phyloP scores from a whole-genome alignment of 1,140 invertebrate genomes.

The Littorina saxatilis region DNA sequence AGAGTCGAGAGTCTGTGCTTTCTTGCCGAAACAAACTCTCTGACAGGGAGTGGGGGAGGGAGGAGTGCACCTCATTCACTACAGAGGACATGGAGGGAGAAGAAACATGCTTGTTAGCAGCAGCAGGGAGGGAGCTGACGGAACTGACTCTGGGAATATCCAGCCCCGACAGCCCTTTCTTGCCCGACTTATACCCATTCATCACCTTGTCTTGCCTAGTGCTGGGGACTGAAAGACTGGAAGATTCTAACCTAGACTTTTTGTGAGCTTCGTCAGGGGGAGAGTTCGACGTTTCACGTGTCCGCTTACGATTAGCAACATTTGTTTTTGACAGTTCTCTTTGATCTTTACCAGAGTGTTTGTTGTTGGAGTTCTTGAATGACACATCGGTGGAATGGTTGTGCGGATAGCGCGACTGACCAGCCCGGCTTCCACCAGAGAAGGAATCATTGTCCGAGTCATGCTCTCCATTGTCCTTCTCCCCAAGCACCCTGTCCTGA shows the following conservation, averaged over 20 bases:
- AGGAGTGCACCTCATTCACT: slow-evolving; percentile 12
- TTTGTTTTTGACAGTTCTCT: slow-evolving; percentile 65
- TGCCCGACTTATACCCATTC: slow-evolving; percentile 45
- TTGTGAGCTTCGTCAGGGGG: slow-evolving; percentile 28
- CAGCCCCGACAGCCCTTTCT: slow-evolving; percentile 12
- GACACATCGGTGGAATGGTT: slow-evolving; percentile 57
- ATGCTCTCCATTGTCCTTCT: slow-evolving; percentile 30
- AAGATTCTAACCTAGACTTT: slow-evolving; percentile 34
- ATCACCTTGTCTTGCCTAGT: slow-evolving; percentile 40
- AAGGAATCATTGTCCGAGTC: slow-evolving; percentile 2
- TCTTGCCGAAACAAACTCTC: slow-evolving; percentile 34
- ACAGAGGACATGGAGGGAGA: slow-evolving; percentile 12
- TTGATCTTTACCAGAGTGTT: slow-evolving; percentile 53
- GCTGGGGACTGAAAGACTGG: slow-evolving; percentile 51
- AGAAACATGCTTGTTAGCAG: not conserved
- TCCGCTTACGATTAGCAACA: slow-evolving; percentile 63
- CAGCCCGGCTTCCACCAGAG: slow-evolving; percentile 4
- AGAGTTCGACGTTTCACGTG: slow-evolving; percentile 42
- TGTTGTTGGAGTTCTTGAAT: slow-evolving; percentile 46
- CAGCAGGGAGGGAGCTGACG: slow-evolving; percentile 10
- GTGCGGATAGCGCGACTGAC: slow-evolving; percentile 23
- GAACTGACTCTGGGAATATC: not conserved
- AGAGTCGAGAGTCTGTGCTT: slow-evolving; percentile 36
- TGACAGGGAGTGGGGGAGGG: slow-evolving; percentile 12
- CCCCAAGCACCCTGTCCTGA: slow-evolving; percentile 38